phyloP scores from a whole-genome alignment of 2,888 invertebrate species.

The Conomelus anceps region DNA sequence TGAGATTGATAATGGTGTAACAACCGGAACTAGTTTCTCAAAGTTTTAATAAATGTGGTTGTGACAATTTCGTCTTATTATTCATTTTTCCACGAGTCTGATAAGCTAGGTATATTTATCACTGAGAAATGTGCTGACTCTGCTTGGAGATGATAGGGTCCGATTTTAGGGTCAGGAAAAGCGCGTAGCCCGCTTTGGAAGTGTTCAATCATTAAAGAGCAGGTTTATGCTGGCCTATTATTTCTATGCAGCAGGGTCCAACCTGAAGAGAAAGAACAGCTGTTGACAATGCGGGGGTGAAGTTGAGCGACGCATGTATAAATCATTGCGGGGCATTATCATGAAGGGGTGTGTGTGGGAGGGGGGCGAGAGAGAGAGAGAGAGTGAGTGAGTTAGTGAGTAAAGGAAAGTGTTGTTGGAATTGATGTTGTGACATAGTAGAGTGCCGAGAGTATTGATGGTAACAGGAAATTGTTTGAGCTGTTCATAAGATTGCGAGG shows the following conservation, averaged over 20 bases:
- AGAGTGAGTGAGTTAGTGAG: not conserved
- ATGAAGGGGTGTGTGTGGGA: not conserved
- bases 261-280: not conserved
- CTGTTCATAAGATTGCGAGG: not conserved
- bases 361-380: not conserved
- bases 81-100: no score
- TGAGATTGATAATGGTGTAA: no score
- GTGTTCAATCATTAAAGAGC: not conserved
- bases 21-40: no score
- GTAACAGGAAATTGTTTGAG: not conserved
- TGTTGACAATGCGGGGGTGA: not conserved
- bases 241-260: not conserved
- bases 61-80: no score
- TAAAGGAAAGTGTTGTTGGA: not conserved
- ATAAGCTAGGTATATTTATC: not conserved
- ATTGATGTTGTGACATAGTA: not conserved
- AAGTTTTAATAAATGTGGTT: no score
- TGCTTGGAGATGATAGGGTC: not conserved
- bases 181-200: no score
- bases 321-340: not conserved
- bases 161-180: not conserved
- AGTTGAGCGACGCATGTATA: not conserved
- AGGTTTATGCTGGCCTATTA: no score
- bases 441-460: not conserved
- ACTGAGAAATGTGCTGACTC: not conserved